Evolutionary conservation across 1,140 invertebrate genomes (phyloP), one percentile per base, ranked within the genome.

Genomic region (Plectrocnemia conspersa): DNA sequence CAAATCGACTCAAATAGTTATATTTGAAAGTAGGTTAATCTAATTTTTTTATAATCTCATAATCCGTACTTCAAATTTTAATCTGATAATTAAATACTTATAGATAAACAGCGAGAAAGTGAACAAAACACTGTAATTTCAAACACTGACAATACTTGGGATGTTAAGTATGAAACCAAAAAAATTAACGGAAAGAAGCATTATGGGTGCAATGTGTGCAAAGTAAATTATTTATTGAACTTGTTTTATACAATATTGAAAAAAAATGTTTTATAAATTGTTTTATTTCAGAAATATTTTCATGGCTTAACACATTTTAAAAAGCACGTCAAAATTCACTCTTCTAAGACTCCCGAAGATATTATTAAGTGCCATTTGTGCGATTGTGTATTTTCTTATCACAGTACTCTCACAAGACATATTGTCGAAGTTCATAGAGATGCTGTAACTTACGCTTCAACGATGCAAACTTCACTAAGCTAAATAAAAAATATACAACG

Each of bases 261-360:
- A 9, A 9, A 13, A 38, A 6, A 7, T 38, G 18, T 38, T 13
- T 7, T 38, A 16, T 7, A 15, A 6, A 9, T 13, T 38, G 4
- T 15, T 38, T 38, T 38, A 13, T 38, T 16, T 13, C 35, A 38
- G 35, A 7, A 38, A 9, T 15, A 38, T 38, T 38, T 38, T 38
- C 18, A 38, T 38, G 35, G 35, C 6, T 7, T 38, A 4, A 15
- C 35, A 38, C 35, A 38, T 15, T 38, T 38, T 15, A 38, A 38
- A 16, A 10, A 16, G 6, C 35, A 38, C 18, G 15, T 38, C 6
- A 38, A 15, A 38, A 38, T 38, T 38, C 35, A 38, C 15, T 5
- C 5, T 13, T 10, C 4, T 16, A 15, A 16, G 5, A 5, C 35
- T 6, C 6, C 35, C 4, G 13, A 38, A 9, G 10, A 10, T 5